phyloP scores from a whole-genome alignment of 2,888 invertebrate species.

The Pristionchus mayeri region DNA sequence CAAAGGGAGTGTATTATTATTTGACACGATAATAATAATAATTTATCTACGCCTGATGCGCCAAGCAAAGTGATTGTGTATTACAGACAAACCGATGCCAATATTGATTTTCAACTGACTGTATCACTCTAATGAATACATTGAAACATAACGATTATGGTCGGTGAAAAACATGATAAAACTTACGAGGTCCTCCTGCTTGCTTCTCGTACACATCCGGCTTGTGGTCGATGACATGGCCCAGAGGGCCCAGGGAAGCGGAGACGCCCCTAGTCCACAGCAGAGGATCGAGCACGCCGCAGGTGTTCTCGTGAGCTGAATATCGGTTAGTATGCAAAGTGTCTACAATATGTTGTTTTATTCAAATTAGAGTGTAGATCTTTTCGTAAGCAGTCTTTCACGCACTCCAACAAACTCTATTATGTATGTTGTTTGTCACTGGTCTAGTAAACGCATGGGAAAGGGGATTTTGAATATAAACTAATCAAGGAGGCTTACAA shows the following conservation, averaged over 20 bases:
- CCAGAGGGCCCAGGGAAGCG: background rate
- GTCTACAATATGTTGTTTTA: background rate
- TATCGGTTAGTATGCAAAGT: background rate
- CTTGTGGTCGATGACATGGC: slow-evolving; percentile 15
- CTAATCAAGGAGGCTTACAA: background rate
- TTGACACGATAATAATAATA: too few species aligned
- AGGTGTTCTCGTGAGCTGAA: background rate
- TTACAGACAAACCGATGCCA: too few species aligned
- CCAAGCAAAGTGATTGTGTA: too few species aligned
- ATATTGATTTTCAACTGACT: too few species aligned
- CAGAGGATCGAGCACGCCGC: slow-evolving; percentile 48
- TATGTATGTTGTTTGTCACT: too few species aligned
- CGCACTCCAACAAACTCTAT: too few species aligned
- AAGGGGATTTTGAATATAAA: background rate
- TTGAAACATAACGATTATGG: too few species aligned
- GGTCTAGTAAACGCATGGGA: background rate
- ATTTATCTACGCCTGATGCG: too few species aligned
- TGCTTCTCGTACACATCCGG: slow-evolving; percentile 4
- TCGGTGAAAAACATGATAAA: too few species aligned
- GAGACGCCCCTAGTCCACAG: background rate
- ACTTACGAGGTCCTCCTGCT: slow-evolving; percentile 25
- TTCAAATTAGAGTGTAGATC: too few species aligned
- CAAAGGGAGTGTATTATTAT: background rate
- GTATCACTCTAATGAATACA: too few species aligned
- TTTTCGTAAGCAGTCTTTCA: too few species aligned